Percentiles rank a stretch among this genome's conserved stretches.
Evolutionary conservation across 2,797 vertebrate species (phyloP).

Genomic region (Eremophila alpestris): DNA sequence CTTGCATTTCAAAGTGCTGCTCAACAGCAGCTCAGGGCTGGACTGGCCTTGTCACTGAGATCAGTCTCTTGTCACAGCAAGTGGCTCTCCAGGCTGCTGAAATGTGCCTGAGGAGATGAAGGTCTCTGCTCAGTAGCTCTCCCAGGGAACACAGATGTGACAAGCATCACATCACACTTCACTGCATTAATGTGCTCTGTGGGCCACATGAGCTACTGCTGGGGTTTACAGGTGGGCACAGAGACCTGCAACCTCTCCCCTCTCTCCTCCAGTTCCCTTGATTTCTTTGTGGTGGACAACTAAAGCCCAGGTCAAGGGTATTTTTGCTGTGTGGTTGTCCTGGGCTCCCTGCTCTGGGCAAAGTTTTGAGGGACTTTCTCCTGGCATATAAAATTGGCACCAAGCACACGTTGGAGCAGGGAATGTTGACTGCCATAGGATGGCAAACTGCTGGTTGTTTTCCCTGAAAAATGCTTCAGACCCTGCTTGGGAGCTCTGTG

Average conservation of each 20-base stretch:
- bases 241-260: not conserved
- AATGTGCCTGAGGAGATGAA: not conserved
- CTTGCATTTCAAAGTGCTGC: slow-evolving; percentile 36
- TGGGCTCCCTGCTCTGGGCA: not conserved
- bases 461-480: not conserved
- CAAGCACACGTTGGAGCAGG: accelerated
- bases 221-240: not conserved
- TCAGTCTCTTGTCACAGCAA: not conserved
- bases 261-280: not conserved
- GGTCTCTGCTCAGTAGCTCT: not conserved
- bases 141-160: not conserved
- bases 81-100: not conserved
- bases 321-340: not conserved
- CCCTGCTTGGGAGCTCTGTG: not conserved
- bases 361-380: not conserved
- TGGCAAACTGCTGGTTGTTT: not conserved
- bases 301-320: not conserved
- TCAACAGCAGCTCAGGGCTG: not conserved
- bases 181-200: not conserved
- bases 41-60: not conserved
- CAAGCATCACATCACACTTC: not conserved
- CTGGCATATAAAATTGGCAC: not conserved
- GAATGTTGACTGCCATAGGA: not conserved
- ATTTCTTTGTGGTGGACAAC: not conserved
- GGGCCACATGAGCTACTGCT: not conserved